Base-by-base conservation (phyloP, 2,113 vertebrate genomes). In the Muscicapa adusta region DNA sequence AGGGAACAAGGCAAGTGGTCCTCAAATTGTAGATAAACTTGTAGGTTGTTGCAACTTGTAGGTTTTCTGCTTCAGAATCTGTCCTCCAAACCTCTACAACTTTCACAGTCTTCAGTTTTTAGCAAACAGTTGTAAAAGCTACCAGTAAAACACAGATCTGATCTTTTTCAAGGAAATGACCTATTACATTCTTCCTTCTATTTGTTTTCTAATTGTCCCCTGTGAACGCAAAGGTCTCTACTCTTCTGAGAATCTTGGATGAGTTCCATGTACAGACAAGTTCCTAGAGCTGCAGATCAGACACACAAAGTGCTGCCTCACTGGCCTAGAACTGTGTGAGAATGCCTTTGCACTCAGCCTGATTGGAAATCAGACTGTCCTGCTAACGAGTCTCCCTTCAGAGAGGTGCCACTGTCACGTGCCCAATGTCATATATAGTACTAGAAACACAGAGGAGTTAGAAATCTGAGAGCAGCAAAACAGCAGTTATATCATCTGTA, bases 351-450 rank as follows among this genome's bases (percentile, higher is more conserved):
- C 78, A 75, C 29, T n/a, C n/a, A 73, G 63, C 47, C 54, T 33
- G 58, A 33, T 0, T 24, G 38, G 47, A 58, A 58, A 63, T 29
- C 11, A 28, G 19, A 72, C 18, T 29, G 29, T 53, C 60, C 70
- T 48, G 54, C 43, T 45, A 19, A 8, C 0, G 2, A 38, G 20
- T 23, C 9, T 28, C 34, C 25, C n/a, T 80, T 42, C 68, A 51
- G 51, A 70, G 51, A 56, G 34, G n/a, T n/a, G 56, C 40, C 75
- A 78, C 48, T 88, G 56, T 42, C 70, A 73, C 38, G 5, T 2
- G 3, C 19, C 67, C 57, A 17, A 42, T 51, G n/a, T 17, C 19
- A 38, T 6, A 26, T 0, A 24, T 0, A 45, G 36, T 3, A 19
- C n/a, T 12, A 40, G 68, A 62, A 77, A 89, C 63, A 68, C 3